Conservation (phyloP, 2,113 vertebrate genomes). For the Hyperopisus bebe region DNA sequence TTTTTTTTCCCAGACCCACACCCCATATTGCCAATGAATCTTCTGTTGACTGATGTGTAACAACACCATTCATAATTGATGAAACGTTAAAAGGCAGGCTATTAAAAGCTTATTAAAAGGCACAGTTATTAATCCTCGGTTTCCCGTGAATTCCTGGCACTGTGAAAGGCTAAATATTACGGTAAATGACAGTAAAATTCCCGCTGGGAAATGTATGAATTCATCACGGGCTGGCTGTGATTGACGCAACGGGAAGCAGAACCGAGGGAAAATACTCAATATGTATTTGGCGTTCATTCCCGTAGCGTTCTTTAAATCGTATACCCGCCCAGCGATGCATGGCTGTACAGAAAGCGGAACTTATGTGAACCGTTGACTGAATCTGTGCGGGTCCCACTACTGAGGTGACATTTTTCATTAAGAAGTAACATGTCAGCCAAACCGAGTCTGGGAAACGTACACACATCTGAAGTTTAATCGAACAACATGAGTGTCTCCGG, state of each 20-base stretch:
- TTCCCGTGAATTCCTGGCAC: conserved; percentile 1
- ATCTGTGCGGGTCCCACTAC: not conserved
- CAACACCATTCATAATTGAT: conserved; percentile 6
- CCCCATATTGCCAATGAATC: not conserved
- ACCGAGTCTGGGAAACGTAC: not conserved
- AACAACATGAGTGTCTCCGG: not conserved
- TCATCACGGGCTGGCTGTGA: not conserved
- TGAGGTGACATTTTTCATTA: not conserved
- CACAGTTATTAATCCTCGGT: conserved; percentile 7
- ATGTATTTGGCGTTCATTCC: not conserved
- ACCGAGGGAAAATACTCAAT: not conserved
- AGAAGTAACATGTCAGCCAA: not conserved
- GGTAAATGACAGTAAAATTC: conserved; percentile 3
- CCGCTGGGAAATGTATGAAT: conserved; percentile 5
- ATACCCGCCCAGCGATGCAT: not conserved
- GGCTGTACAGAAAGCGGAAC: not conserved
- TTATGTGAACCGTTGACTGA: not conserved
- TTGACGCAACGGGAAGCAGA: not conserved
- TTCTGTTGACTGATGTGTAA: conserved; percentile 5
- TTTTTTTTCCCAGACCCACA: not conserved
- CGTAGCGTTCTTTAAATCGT: not conserved
- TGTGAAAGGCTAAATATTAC: not conserved
- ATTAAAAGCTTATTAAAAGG: conserved; percentile 12
- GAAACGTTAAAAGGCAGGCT: conserved; percentile 5
- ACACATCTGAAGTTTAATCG: not conserved